Base-by-base conservation (phyloP, 2,888 invertebrate genomes). In the Hypercompe scribonia region DNA sequence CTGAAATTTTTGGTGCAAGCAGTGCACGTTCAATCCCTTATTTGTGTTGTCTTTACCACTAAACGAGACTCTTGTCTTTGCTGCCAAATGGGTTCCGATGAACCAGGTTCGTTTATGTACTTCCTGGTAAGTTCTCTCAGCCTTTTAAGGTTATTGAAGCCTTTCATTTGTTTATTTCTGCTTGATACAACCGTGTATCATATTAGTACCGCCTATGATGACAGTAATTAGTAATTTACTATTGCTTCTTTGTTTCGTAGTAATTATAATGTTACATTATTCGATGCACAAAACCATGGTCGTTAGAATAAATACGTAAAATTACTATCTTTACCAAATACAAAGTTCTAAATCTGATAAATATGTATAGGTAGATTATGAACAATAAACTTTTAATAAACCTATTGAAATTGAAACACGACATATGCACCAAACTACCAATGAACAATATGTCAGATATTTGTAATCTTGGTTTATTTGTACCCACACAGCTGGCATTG, bases 391-490 rank as follows among this genome's bases (percentile, higher is more conserved):
- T 74, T 72, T 74, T 76, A 82, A 80, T 79, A 76, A 75, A 70
- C 70, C 71, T 64, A 72, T 76, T 81, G 78, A 81, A 84, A 81
- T 80, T 81, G 75, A 84, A 61, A 84, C 82, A 76, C 74, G 82
- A 83, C 87, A 87, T 88, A 87, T 90, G 87, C 76, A 61, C 68
- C 81, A 76, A 84, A 75, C 72, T 82, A 79, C 77, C 73, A 82
- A 79, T 77, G 82, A 83, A 80, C 79, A 78, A 74, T 74, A 74
- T 76, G 79, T 68, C 75, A 78, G 78, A 73, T 64, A 76, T 68
- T 80, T 75, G 78, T 72, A 78, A 80, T 71, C 77, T 78, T 71
- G 78, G 78, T 83, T 85, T 87, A 84, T 88, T 88, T 88, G 88
- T 85, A 73, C 79, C 74, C 81, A 84, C 90, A 88, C 77, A 67